Conservation (phyloP, 2,888 invertebrate species). For the Arenicola marina region DNA sequence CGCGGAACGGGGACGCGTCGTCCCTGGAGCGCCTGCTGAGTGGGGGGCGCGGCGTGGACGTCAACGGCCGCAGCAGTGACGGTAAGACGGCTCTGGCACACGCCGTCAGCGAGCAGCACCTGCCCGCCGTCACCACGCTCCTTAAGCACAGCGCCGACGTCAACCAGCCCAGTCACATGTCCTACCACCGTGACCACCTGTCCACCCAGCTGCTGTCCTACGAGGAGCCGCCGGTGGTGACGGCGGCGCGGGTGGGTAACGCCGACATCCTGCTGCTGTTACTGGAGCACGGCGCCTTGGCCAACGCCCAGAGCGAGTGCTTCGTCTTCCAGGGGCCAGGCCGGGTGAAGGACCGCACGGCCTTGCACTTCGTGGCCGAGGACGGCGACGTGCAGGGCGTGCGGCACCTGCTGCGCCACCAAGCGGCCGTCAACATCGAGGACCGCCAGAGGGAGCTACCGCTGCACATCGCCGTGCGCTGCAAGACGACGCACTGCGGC, state of each 20-base stretch:
- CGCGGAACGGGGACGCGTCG: too few species aligned
- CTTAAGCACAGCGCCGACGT: not conserved
- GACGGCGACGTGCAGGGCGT: slow-evolving; percentile 24
- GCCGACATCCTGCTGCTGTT: not conserved
- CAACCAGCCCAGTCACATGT: not conserved
- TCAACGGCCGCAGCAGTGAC: not conserved
- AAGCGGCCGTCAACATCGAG: slow-evolving; percentile 24
- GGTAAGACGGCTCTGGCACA: not conserved
- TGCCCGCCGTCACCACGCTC: not conserved
- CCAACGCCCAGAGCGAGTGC: not conserved
- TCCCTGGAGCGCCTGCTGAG: too few species aligned
- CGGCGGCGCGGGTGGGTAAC: slow-evolving; percentile 16
- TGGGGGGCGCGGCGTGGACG: too few species aligned
- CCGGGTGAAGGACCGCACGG: slow-evolving; percentile 4
- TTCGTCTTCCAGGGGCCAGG: not conserved
- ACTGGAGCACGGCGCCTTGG: not conserved
- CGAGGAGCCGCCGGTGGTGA: not conserved
- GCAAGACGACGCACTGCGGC: slow-evolving; percentile 16
- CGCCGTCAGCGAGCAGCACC: not conserved
- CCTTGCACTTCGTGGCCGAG: slow-evolving; percentile 36
- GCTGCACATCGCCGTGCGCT: slow-evolving; percentile 30
- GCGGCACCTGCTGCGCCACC: slow-evolving; percentile 19
- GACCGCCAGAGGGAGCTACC: slow-evolving; percentile 30
- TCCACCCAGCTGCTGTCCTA: not conserved
- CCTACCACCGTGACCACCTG: not conserved